Base-by-base conservation (phyloP, 1,140 invertebrate genomes). In the Nasonia giraulti region DNA sequence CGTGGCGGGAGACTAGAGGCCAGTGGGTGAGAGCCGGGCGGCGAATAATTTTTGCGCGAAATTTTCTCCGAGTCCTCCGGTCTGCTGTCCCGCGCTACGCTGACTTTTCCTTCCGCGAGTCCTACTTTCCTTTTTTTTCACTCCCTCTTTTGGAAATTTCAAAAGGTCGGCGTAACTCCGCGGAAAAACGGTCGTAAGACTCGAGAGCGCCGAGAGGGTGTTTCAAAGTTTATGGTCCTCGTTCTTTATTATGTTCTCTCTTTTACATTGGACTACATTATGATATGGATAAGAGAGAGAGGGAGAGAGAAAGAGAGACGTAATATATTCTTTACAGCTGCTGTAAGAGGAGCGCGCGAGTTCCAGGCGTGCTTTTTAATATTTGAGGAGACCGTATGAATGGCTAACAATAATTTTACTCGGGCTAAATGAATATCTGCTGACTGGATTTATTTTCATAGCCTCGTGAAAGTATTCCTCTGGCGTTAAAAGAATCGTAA, bases 141-240 rank as follows among this genome's bases (percentile, higher is more conserved):
- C 55, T 62, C 55, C 20, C 55, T 62, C 55, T 62, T 62, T 62
- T n/a, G 55, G 55, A 62, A 62, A 62, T 62, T 62, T 62, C 55
- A 62, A 62, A 62, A 20, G 20, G 68, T 27, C n/a, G 68, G 31
- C 33, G 47, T 62, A 62, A 55, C 47, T 78, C 76, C 27, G 47
- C 7, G n/a, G 62, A 80, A 69, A 69, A 80, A 69, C 23, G 31
- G n/a, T 27, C n/a, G 11, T 80, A 33, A 80, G 20, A n/a, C 27
- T 44, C 33, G 69, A 20, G 55, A 62, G 55, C 40, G 62, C n/a
- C n/a, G 33, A 17, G 14, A 44, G 55, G 68, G 79, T 55, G 76
- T 87, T 84, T 79, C 62, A 69, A 75, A 80, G 40, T 80, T 74
- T 81, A 82, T 85, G 80, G 82, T 84, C 69, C 68, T 73, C 55